Evolutionary conservation across 2,113 vertebrate species (phyloP).

Genomic region (Tautogolabrus adspersus): DNA sequence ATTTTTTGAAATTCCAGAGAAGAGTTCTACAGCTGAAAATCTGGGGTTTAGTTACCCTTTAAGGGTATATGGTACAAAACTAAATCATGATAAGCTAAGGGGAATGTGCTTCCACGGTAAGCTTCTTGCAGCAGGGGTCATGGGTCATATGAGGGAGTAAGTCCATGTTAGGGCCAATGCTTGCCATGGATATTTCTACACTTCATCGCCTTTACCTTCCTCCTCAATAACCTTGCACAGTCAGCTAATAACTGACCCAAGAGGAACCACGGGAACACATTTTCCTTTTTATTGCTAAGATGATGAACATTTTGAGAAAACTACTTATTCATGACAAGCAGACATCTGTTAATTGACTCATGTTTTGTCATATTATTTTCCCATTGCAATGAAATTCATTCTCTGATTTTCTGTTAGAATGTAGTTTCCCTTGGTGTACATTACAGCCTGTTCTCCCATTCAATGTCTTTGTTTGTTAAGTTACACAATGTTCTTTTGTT

Average conservation of each 20-base stretch:
- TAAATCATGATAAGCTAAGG: constrained; percentile 12
- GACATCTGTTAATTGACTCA: background rate
- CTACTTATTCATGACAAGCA: background rate
- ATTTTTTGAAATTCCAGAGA: no score
- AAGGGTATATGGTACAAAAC: background rate
- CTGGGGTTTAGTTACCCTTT: no score
- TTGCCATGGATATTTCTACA: background rate
- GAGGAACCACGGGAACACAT: background rate
- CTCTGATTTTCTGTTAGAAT: no score
- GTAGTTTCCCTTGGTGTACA: no score
- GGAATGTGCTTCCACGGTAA: background rate
- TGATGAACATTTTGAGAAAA: background rate
- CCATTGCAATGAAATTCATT: background rate
- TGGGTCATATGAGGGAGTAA: constrained; percentile 29
- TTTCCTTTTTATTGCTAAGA: background rate
- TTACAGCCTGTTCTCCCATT: no score
- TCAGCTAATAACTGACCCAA: constrained; percentile 31
- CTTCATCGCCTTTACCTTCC: background rate
- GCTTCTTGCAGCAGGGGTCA: constrained; percentile 29
- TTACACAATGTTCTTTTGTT: no score
- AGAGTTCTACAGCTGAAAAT: no score
- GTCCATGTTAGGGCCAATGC: background rate
- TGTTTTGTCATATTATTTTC: background rate
- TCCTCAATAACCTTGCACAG: constrained; percentile 44
- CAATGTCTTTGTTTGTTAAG: no score